These are phyloP conservation scores for Megaptera novaeangliae DNA, from an alignment of 2,113 vertebrate genomes.

Conservation along the genomic window DNA sequence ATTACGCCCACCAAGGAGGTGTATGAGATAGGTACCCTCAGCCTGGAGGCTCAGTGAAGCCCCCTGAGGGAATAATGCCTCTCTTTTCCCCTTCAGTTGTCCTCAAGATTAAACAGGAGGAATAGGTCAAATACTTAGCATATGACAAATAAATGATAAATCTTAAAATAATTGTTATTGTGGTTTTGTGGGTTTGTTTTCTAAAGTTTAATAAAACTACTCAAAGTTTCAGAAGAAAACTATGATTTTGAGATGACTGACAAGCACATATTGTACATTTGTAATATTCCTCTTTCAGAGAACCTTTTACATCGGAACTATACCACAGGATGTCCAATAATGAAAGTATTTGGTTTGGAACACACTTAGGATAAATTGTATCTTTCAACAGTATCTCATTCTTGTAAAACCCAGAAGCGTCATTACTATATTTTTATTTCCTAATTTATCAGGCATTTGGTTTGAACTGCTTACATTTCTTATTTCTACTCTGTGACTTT, in stretches of 20 bases:
- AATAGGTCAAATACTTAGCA: neutral
- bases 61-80: neutral
- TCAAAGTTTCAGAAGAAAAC: constrained; percentile 4
- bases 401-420: neutral
- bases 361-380: neutral
- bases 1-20: neutral
- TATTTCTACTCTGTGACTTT: neutral
- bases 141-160: neutral
- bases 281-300: neutral
- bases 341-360: neutral
- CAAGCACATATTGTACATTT: neutral
- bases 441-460: neutral
- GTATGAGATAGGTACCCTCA: neutral
- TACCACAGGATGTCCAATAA: neutral
- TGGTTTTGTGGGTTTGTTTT: neutral
- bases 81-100: neutral
- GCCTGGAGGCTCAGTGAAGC: neutral
- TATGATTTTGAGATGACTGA: neutral
- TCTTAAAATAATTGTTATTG: constrained; percentile 1
- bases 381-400: neutral
- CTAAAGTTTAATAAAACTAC: neutral
- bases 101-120: neutral
- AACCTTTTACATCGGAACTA: too few species aligned
- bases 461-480: neutral
- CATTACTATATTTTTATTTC: neutral